These are phyloP conservation scores for Drosophila macrothrix DNA, from an alignment of 2,888 invertebrate genomes.

Conservation along the genomic window DNA sequence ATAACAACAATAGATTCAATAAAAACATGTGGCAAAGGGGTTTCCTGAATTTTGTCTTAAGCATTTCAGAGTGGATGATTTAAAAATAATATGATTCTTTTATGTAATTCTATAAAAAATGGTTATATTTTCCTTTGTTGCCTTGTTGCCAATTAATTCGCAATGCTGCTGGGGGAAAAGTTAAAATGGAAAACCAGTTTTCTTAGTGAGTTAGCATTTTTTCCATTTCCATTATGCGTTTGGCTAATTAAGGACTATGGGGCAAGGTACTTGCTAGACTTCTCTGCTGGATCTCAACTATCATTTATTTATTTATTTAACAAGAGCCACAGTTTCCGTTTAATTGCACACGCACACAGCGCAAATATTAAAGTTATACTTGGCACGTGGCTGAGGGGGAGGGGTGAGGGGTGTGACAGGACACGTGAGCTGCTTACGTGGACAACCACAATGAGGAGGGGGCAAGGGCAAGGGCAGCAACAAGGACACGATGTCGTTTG, in stretches of 20 bases:
- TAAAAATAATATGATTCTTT: not conserved
- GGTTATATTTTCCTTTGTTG: not conserved
- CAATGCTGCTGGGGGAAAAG: not conserved
- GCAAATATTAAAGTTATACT: slow-evolving; percentile 19
- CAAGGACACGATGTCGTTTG: slow-evolving; percentile 21
- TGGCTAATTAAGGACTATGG: slow-evolving; percentile 1
- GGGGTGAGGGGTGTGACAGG: not conserved
- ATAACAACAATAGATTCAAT: not conserved
- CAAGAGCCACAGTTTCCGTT: slow-evolving; percentile 14
- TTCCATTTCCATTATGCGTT: slow-evolving; percentile 18
- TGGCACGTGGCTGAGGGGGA: not conserved
- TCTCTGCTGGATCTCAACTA: slow-evolving; percentile 1
- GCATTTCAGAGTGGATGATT: not conserved
- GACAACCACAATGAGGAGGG: not conserved
- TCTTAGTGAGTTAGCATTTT: not conserved
- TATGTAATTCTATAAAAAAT: not conserved
- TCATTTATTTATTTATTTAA: slow-evolving; percentile 16
- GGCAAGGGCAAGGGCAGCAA: not conserved
- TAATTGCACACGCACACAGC: slow-evolving; percentile 29
- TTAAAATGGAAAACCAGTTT: slow-evolving; percentile 8
- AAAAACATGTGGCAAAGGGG: not conserved
- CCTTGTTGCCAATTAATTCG: slow-evolving; percentile 29
- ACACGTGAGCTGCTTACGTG: slow-evolving; percentile 23
- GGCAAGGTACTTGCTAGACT: slow-evolving; percentile 13
- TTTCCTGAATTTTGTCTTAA: not conserved